Base-by-base conservation (phyloP, 2,113 vertebrate genomes). In the Beaufortia kweichowensis region DNA sequence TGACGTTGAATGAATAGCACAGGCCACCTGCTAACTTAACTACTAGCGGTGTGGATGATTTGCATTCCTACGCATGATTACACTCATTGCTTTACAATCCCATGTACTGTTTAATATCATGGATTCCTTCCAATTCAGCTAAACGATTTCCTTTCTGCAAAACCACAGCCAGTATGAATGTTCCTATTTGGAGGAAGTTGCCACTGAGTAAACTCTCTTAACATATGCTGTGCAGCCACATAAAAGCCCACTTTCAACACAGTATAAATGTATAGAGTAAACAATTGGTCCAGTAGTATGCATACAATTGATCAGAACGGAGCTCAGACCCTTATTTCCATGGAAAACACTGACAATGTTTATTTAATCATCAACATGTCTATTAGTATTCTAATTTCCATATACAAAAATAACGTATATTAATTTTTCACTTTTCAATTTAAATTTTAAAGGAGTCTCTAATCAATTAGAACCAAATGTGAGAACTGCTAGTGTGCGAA, bases 61-160 rank as follows among this genome's bases (percentile, higher is more conserved):
- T 96, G 94, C 94, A 95, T 96, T 98, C 95, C 95, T 96, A 94
- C 86, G 91, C 92, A 89, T 94, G 94, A 94, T 92, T 90, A 92
- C 92, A 92, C 92, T 92, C 90, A 88, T 89, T 92, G 94, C 94
- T 94, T 94, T 89, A 91, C 90, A 94, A 93, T 89, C 90, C 88
- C 83, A 81, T 90, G 93, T 90, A 92, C 93, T 96, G 95, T 94
- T 95, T 92, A 94, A 93, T 89, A 93, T 93, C 85, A 87, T 84
- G 89, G 92, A 92, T 91, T 90, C 89, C 86, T 92, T 94, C 90
- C 92, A 95, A 93, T 88, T 90, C 83, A 70, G 84, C 87, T 82
- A 83, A 87, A 87, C 91, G 87, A 92, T 91, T 92, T 91, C 85
- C 86, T 85, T 82, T 88, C 89, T 90, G 85, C 83, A 90, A 85